Evolutionary conservation across 92 coral and sea anemone genomes (phyloP).

Genomic region (Bergia sp.): DNA sequence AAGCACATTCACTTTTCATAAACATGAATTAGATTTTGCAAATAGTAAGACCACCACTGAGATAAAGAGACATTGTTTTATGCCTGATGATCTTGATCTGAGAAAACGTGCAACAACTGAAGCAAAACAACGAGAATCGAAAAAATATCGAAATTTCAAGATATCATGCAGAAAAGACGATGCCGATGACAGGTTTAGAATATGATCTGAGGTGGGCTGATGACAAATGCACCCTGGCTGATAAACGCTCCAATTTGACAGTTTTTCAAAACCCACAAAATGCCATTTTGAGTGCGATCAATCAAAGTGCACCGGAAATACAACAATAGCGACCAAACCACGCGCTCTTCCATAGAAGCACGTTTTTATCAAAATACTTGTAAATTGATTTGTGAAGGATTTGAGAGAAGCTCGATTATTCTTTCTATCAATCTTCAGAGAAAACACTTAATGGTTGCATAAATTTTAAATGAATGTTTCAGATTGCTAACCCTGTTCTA

Average conservation of each 20-base stretch:
- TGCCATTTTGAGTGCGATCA: constrained; percentile 38
- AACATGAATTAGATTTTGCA: constrained; percentile 15
- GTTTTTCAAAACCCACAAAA: constrained; percentile 22
- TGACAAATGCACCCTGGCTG: constrained; percentile 44
- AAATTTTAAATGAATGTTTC: constrained; percentile 9
- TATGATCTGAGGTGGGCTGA: constrained; percentile 20
- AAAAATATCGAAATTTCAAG: background rate
- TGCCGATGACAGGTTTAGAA: constrained; percentile 35
- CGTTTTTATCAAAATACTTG: constrained; percentile 14
- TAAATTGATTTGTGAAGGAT: constrained; percentile 30
- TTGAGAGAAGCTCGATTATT: constrained; percentile 9
- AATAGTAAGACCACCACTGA: constrained; percentile 41
- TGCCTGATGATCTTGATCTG: background rate
- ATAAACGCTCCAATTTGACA: constrained; percentile 40
- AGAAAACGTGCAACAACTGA: constrained; percentile 25
- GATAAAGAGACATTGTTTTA: constrained; percentile 7
- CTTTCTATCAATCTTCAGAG: background rate
- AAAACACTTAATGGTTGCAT: background rate
- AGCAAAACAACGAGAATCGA: constrained; percentile 20
- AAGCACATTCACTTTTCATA: constrained; percentile 30
- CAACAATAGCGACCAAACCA: constrained; percentile 28
- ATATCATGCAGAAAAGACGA: background rate
- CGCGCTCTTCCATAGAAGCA: constrained; percentile 26
- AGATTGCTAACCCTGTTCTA: background rate
- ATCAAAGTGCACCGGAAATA: constrained; percentile 43